phyloP scores from a whole-genome alignment of 2,113 vertebrate species.

The Genyomyrus donnyi region DNA sequence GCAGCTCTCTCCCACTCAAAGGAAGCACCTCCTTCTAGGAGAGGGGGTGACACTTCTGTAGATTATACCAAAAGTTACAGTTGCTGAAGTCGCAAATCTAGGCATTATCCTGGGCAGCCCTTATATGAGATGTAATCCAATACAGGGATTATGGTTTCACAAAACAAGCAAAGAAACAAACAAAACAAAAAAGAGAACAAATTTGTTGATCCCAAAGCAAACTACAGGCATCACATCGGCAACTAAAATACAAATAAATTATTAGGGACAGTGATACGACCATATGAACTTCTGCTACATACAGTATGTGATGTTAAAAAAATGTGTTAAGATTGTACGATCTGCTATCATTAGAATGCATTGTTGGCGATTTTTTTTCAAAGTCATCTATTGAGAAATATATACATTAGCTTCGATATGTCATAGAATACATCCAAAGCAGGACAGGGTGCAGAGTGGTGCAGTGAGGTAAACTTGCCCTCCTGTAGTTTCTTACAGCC shows the following conservation, averaged over 20 bases:
- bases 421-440: background rate
- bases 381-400: background rate
- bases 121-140: background rate
- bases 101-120: background rate
- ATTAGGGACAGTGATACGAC: background rate
- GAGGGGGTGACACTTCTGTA: background rate
- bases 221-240: background rate
- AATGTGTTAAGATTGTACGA: background rate
- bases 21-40: background rate
- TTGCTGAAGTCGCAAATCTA: background rate
- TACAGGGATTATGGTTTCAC: background rate
- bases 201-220: background rate
- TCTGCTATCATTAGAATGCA: background rate
- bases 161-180: background rate
- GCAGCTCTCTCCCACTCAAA: background rate
- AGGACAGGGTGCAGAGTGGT: background rate
- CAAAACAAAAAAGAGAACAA: background rate
- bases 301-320: background rate
- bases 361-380: background rate
- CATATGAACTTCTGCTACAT: background rate
- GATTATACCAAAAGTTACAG: background rate
- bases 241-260: background rate
- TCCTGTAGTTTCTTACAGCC: background rate
- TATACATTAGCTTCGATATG: background rate
- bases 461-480: background rate